Percentiles rank a stretch among this genome's conserved stretches.
Conservation (phyloP, 2,113 vertebrate genomes). For the Pithys albifrons region DNA sequence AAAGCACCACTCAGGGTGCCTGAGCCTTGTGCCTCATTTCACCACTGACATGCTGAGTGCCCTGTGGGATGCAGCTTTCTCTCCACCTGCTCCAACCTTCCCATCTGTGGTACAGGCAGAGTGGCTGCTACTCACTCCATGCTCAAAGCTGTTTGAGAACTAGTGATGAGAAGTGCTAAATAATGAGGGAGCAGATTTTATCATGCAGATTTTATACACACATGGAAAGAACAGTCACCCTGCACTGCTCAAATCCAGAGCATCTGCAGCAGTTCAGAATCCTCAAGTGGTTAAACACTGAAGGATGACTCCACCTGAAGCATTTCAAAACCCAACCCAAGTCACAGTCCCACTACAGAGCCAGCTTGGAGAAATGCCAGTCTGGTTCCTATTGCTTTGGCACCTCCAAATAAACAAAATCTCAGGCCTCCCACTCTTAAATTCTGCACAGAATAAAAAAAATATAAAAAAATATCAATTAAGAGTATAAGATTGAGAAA, state of each 20-base stretch:
- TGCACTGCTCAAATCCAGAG: neutral
- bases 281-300: neutral
- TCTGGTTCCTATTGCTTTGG: neutral
- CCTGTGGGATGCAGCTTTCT: neutral
- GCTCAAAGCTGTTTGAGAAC: neutral
- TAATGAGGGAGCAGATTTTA: neutral
- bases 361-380: neutral
- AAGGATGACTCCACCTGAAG: neutral
- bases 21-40: neutral
- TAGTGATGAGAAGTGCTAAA: neutral
- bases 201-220: neutral
- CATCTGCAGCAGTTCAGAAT: neutral
- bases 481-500: neutral
- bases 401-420: neutral
- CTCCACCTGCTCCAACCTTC: neutral
- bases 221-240: neutral
- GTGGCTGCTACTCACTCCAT: neutral
- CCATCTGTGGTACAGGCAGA: neutral
- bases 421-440: fast-evolving
- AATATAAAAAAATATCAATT: fast-evolving
- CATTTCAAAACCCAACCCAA: neutral
- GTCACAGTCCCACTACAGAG: neutral
- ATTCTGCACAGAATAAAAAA: neutral
- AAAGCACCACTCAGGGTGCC: neutral
- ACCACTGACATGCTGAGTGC: neutral